These are phyloP conservation scores for Apis florea DNA, from an alignment of 1,140 invertebrate species.

Conservation along the genomic window DNA sequence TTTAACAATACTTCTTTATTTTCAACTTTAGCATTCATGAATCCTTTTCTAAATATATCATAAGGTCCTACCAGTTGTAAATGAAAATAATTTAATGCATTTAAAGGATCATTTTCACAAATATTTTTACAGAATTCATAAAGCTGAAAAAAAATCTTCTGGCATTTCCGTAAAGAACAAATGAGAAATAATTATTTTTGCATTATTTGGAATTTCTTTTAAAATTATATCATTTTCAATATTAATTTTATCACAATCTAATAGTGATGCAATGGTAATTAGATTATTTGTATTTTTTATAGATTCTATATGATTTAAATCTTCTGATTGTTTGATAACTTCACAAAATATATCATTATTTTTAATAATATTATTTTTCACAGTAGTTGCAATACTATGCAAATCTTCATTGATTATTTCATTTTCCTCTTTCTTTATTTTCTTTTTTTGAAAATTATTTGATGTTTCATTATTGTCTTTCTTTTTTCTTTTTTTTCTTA, in stretches of 20 bases:
- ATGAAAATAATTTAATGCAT: slow-evolving; percentile 84
- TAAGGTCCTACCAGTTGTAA: slow-evolving; percentile 92
- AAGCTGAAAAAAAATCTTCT: slow-evolving; percentile 91
- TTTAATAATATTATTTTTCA: neutral
- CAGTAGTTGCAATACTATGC: neutral
- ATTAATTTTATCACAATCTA: neutral
- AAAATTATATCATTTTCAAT: neutral
- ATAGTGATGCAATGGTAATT: neutral
- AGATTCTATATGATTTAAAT: neutral
- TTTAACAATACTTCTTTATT: slow-evolving; percentile 85
- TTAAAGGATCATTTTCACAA: slow-evolving; percentile 82
- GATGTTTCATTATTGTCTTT: slow-evolving; percentile 24
- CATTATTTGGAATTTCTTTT: slow-evolving; percentile 21
- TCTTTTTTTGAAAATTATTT: slow-evolving; percentile 6
- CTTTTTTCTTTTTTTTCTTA: slow-evolving; percentile 54
- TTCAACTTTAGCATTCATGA: slow-evolving; percentile 81
- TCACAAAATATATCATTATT: neutral
- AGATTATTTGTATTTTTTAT: neutral
- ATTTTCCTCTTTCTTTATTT: slow-evolving; percentile 24
- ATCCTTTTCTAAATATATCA: slow-evolving; percentile 88
- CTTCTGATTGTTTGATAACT: neutral
- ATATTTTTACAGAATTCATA: slow-evolving; percentile 89
- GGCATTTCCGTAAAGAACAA: slow-evolving; percentile 94
- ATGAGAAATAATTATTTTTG: slow-evolving; percentile 84
- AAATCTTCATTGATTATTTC: neutral